These are phyloP conservation scores for Thunnus albacares DNA, from an alignment of 2,797 vertebrate species.

Conservation along the genomic window DNA sequence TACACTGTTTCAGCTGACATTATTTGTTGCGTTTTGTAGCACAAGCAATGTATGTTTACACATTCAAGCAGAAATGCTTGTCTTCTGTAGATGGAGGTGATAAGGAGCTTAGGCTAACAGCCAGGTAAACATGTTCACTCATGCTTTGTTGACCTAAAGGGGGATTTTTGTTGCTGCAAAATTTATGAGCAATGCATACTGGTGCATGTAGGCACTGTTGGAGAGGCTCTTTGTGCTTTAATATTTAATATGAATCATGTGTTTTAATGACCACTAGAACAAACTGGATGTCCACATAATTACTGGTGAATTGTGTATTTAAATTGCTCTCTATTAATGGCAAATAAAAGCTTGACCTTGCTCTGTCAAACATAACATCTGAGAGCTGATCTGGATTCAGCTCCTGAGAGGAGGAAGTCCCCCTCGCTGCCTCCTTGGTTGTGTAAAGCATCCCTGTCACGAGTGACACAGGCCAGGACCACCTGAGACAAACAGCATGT, in stretches of 20 bases:
- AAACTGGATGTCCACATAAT: background rate
- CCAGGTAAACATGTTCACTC: background rate
- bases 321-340: background rate
- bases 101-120: slow-evolving; percentile 50
- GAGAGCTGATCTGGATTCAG: slow-evolving; percentile 46
- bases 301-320: slow-evolving; percentile 1
- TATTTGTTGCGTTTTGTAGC: slow-evolving; percentile 28
- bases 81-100: slow-evolving; percentile 42
- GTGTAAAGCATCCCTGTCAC: slow-evolving; percentile 75
- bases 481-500: slow-evolving; percentile 75
- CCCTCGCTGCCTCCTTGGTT: slow-evolving; percentile 63
- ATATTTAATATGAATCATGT: background rate
- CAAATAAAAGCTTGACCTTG: background rate
- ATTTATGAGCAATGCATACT: slow-evolving; percentile 9
- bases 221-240: background rate
- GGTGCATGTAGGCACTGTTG: background rate
- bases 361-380: slow-evolving; percentile 24
- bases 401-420: slow-evolving; percentile 64
- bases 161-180: background rate
- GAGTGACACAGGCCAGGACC: slow-evolving; percentile 62
- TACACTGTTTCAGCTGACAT: slow-evolving; percentile 10
- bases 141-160: slow-evolving; percentile 14
- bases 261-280: slow-evolving; percentile 2
- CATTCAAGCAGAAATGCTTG: slow-evolving; percentile 30
- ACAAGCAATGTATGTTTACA: slow-evolving; percentile 27